Conservation (phyloP, 2,797 vertebrate genomes). For the Pangasius sanitwongsei region DNA sequence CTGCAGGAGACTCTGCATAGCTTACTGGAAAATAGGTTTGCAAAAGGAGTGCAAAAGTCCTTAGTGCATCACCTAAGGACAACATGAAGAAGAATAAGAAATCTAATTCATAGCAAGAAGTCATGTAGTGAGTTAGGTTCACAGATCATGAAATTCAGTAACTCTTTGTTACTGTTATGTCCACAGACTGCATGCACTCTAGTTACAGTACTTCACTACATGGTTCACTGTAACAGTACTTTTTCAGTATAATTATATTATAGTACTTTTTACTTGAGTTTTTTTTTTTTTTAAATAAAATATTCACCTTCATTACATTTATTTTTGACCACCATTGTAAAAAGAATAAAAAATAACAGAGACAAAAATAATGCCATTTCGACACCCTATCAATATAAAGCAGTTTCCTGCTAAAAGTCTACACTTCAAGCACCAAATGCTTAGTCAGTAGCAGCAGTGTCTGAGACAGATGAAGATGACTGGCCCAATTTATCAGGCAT, state of each 20-base stretch:
- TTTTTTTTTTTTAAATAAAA: background rate
- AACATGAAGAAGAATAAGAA: background rate
- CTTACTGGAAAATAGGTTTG: background rate
- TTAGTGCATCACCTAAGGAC: background rate
- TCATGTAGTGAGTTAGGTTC: background rate
- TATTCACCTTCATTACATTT: background rate
- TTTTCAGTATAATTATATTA: background rate
- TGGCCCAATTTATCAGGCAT: background rate
- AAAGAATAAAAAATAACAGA: background rate
- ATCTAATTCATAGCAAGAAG: background rate
- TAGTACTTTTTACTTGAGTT: background rate
- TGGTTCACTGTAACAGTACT: background rate
- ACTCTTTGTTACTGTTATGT: background rate
- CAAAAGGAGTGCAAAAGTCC: background rate
- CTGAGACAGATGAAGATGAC: background rate
- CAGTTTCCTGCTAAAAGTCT: background rate
- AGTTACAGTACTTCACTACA: background rate
- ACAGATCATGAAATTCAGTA: background rate
- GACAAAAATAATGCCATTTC: background rate
- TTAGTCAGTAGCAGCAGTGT: background rate
- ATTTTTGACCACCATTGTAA: background rate
- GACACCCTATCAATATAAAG: background rate
- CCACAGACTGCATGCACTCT: background rate
- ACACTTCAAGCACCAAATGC: background rate
- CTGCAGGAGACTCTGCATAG: slow-evolving; percentile 1